These are phyloP conservation scores for Apomyelois bistriatella DNA, from an alignment of 2,888 invertebrate species.

Conservation along the genomic window DNA sequence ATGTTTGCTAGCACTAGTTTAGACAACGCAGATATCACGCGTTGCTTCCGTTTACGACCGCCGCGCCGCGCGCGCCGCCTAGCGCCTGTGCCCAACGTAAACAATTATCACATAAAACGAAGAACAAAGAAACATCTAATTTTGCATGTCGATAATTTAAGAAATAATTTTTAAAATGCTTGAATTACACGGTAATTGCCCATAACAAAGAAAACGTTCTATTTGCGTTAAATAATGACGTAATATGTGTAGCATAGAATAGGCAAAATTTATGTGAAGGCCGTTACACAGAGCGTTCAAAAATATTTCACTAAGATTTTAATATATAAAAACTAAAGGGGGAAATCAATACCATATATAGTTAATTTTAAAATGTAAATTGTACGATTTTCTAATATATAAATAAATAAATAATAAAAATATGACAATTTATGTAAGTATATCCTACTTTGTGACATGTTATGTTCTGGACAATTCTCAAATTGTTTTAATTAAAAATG, in stretches of 20 bases:
- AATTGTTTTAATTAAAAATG: too few relatives aligned
- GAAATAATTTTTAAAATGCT: constrained; percentile 21
- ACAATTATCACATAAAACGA: constrained; percentile 60
- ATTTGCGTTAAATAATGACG: constrained; percentile 4
- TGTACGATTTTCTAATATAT: too few relatives aligned
- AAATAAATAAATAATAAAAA: too few relatives aligned
- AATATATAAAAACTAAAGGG: background rate
- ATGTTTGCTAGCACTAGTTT: background rate
- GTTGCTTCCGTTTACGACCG: constrained; percentile 47
- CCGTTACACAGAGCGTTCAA: background rate
- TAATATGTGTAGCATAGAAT: background rate
- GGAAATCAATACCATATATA: background rate
- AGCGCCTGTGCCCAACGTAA: constrained; percentile 39
- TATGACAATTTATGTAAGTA: too few relatives aligned
- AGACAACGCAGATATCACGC: constrained; percentile 15
- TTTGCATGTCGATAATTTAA: constrained; percentile 35
- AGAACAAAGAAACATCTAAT: constrained; percentile 53
- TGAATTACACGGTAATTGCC: constrained; percentile 22
- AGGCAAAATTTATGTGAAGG: constrained; percentile 1
- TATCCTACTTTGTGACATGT: too few relatives aligned
- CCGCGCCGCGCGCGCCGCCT: constrained; percentile 14
- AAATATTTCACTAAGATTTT: background rate
- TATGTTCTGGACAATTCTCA: too few relatives aligned
- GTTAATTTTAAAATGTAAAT: too few relatives aligned
- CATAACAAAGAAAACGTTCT: constrained; percentile 12